Conservation (phyloP, 2,888 invertebrate genomes). For the Dermolepida albohirtum region DNA sequence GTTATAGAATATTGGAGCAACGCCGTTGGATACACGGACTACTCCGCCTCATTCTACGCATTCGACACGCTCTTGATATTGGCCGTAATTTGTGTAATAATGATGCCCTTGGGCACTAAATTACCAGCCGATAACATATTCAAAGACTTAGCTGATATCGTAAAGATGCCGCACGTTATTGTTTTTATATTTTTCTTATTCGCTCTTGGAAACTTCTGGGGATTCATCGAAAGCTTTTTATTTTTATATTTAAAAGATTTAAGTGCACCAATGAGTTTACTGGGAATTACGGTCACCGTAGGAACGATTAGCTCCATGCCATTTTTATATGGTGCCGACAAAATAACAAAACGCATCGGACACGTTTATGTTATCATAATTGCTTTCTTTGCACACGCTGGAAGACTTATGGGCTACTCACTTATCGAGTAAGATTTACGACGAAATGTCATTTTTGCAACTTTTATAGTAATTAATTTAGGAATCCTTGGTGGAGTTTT, state of each 20-base stretch:
- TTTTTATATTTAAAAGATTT: constrained; percentile 88
- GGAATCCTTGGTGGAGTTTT: constrained; percentile 90
- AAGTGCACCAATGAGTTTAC: constrained; percentile 83
- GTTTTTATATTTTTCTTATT: constrained; percentile 85
- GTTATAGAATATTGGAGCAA: constrained; percentile 79
- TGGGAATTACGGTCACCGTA: constrained; percentile 87
- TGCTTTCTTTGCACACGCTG: constrained; percentile 87
- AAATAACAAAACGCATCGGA: constrained; percentile 83
- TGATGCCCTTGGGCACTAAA: constrained; percentile 83
- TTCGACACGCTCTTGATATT: constrained; percentile 80
- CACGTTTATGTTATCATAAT: constrained; percentile 87
- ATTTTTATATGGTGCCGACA: constrained; percentile 86
- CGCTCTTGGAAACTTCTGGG: constrained; percentile 87
- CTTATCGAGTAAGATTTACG: constrained; percentile 79
- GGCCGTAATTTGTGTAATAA: constrained; percentile 79
- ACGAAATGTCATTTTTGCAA: constrained; percentile 9
- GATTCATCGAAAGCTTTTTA: constrained; percentile 89
- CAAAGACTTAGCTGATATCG: constrained; percentile 78
- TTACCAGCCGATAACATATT: constrained; percentile 83
- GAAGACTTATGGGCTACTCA: constrained; percentile 85
- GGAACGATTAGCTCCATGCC: constrained; percentile 87
- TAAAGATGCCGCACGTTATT: constrained; percentile 83
- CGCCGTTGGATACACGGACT: constrained; percentile 81
- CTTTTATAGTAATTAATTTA: constrained; percentile 56
- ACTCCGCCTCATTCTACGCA: constrained; percentile 88